A percentile compares a stretch with the other conserved stretches of the same genome.
Conservation (phyloP, 1,140 invertebrate genomes). For the Calosoma granatense region DNA sequence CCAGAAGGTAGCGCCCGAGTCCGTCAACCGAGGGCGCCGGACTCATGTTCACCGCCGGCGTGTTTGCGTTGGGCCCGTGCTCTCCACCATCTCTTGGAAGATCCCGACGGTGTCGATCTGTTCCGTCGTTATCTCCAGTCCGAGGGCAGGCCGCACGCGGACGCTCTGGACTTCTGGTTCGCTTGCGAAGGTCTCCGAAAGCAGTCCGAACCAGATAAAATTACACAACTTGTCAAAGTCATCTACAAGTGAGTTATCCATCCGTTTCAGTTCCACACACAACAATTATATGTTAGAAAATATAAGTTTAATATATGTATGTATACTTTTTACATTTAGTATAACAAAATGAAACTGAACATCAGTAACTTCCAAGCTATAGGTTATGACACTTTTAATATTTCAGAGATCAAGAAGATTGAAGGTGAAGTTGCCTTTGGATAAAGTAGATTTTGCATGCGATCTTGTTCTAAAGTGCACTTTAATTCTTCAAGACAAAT, state of each 20-base stretch:
- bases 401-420: too few species aligned
- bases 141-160: constrained; percentile 65
- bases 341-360: too few species aligned
- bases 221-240: constrained; percentile 65
- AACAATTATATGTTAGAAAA: not conserved
- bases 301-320: too few species aligned
- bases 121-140: constrained; percentile 74
- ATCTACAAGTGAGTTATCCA: constrained; percentile 59
- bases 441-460: too few species aligned
- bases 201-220: constrained; percentile 57
- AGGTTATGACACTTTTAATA: too few species aligned
- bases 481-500: too few species aligned
- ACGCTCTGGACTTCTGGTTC: constrained; percentile 81
- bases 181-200: constrained; percentile 82
- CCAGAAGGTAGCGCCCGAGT: constrained; percentile 16
- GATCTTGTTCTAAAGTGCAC: too few species aligned
- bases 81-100: constrained; percentile 67
- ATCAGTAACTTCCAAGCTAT: too few species aligned
- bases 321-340: too few species aligned
- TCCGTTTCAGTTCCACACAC: constrained; percentile 3
- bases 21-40: not conserved
- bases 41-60: constrained; percentile 50
- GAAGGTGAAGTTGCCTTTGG: too few species aligned
- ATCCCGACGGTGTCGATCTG: constrained; percentile 74
- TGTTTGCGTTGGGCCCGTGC: constrained; percentile 80